Percentiles rank a stretch among this genome's conserved stretches.
These are phyloP conservation scores for Leucophenga montana DNA, from an alignment of 2,888 invertebrate genomes.

Conservation along the genomic window DNA sequence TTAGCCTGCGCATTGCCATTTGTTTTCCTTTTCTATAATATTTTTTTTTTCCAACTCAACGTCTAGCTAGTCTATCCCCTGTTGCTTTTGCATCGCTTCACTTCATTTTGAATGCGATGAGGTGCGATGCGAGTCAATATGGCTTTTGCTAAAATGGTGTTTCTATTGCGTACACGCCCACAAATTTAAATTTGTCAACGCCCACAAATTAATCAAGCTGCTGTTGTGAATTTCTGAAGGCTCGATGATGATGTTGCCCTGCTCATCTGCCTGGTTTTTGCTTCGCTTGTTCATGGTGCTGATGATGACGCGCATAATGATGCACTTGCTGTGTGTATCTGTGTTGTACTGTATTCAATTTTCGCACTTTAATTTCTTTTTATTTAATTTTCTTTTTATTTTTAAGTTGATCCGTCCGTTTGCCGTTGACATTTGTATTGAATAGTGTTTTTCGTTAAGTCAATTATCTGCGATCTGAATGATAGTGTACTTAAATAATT, in stretches of 20 bases:
- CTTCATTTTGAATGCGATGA: conserved; percentile 25
- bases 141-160: conserved; percentile 53
- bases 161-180: conserved; percentile 54
- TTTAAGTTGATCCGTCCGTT: background rate
- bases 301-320: too few relatives aligned
- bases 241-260: too few relatives aligned
- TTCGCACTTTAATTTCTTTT: background rate
- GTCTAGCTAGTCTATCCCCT: conserved; percentile 32
- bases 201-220: conserved; percentile 64
- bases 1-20: background rate
- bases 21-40: conserved; percentile 5
- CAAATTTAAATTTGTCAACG: conserved; percentile 56
- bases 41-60: conserved; percentile 21
- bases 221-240: conserved; percentile 53
- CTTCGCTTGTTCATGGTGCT: background rate
- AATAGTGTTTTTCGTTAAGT: background rate
- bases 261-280: background rate
- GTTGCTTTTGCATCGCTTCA: conserved; percentile 33
- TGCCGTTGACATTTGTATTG: conserved; percentile 3
- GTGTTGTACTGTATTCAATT: conserved; percentile 5
- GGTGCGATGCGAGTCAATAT: background rate
- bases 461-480: background rate
- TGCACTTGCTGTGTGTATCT: background rate
- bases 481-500: too few relatives aligned
- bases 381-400: background rate